phyloP scores from a whole-genome alignment of 2,113 vertebrate genomes.

The Vanacampus margaritifer region DNA sequence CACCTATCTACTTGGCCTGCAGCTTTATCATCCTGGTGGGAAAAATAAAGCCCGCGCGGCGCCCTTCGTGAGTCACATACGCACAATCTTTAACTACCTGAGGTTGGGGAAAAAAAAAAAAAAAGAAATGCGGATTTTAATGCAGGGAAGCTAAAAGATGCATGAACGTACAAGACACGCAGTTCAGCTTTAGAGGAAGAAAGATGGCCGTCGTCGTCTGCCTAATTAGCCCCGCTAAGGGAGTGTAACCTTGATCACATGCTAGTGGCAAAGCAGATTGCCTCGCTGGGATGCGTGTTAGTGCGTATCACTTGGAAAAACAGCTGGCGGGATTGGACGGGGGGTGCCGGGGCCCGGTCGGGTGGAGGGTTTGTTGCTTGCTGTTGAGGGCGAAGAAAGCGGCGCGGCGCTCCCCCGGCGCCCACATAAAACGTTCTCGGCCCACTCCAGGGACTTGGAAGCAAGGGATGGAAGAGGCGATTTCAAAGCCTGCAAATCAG shows the following conservation, averaged over 20 bases:
- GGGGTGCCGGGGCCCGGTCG: background rate
- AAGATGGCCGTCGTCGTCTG: constrained; percentile 22
- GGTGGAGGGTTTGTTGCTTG: background rate
- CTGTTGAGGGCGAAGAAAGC: constrained; percentile 34
- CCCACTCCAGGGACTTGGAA: constrained; percentile 48
- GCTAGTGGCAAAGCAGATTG: constrained; percentile 14
- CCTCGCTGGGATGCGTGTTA: constrained; percentile 17
- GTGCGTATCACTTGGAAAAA: background rate
- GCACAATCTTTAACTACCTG: constrained; percentile 23
- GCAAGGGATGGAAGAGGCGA: constrained; percentile 24
- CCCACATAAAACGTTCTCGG: constrained; percentile 54
- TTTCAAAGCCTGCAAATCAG: constrained; percentile 51
- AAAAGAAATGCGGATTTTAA: background rate
- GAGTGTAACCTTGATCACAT: constrained; percentile 48
- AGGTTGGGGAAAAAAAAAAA: constrained; percentile 4
- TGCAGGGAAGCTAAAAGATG: background rate
- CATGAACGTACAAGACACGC: constrained; percentile 11
- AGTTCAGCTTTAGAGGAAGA: constrained; percentile 16
- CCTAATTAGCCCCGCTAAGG: constrained; percentile 40
- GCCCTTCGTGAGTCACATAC: constrained; percentile 35
- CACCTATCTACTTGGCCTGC: constrained; percentile 45
- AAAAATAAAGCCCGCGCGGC: constrained; percentile 33
- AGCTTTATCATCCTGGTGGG: constrained; percentile 35
- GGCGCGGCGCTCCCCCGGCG: constrained; percentile 32
- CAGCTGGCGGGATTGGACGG: background rate